These are phyloP conservation scores for Anoplophora glabripennis DNA, from an alignment of 1,140 invertebrate genomes.

Conservation along the genomic window DNA sequence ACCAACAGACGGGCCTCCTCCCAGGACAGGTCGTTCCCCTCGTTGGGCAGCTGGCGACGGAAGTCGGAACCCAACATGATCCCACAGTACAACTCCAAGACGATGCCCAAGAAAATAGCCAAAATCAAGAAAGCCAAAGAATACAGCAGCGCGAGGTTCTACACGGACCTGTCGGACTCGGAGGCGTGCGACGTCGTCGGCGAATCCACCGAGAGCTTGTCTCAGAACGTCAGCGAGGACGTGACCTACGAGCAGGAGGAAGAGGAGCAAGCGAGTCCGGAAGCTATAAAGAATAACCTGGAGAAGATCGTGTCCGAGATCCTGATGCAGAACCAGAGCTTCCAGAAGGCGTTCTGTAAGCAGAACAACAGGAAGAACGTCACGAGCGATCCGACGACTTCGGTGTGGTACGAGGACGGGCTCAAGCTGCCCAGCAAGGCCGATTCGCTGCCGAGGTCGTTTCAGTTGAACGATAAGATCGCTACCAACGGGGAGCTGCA, in stretches of 20 bases:
- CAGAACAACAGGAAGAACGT: conserved; percentile 38
- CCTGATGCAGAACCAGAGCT: conserved; percentile 79
- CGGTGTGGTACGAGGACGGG: conserved; percentile 50
- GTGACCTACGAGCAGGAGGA: conserved; percentile 25
- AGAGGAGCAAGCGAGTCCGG: conserved; percentile 11
- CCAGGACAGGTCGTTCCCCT: conserved; percentile 49
- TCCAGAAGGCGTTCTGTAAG: conserved; percentile 61
- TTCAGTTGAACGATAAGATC: conserved; percentile 58
- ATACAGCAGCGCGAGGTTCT: conserved; percentile 58
- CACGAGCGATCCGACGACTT: conserved; percentile 51
- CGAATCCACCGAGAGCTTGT: conserved; percentile 61
- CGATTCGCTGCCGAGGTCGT: conserved; percentile 75
- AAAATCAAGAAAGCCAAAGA: conserved; percentile 63
- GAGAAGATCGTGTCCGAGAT: conserved; percentile 81
- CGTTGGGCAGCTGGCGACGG: conserved; percentile 63
- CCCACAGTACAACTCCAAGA: conserved; percentile 59
- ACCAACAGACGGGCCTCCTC: conserved; percentile 40
- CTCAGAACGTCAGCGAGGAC: conserved; percentile 14
- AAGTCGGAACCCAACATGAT: conserved; percentile 68
- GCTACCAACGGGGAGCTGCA: conserved; percentile 45
- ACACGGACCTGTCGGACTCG: conserved; percentile 61
- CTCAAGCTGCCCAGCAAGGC: conserved; percentile 59
- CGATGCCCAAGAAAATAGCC: conserved; percentile 63
- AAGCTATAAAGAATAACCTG: conserved; percentile 51
- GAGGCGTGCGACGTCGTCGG: conserved; percentile 60